Evolutionary conservation across 2,113 vertebrate species (phyloP), one percentile per base, ranked within the genome.

Genomic region (Hydrolagus affinis): DNA sequence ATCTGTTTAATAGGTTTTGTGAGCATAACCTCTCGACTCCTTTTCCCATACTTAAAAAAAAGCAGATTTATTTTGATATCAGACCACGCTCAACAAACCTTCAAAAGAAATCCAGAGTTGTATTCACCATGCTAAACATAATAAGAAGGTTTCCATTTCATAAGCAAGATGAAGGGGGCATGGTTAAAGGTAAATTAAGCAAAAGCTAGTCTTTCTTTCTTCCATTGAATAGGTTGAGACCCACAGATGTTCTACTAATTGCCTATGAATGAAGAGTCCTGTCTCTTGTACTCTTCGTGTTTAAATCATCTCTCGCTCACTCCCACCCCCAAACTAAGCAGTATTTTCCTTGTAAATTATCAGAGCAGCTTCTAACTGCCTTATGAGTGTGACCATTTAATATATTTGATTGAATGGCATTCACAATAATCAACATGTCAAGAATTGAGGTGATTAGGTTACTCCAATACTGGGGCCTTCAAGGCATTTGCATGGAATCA

Each of bases 191-290:
- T 44, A 44, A 44, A 44, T 72, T 19, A 32, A 30, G 28, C 25
- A 21, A 66, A 19, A 83, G 28, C 23, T 9, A 11, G 15, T 0
- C 73, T 66, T 32, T 66, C 62, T 32, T 0, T 21, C 30, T 11
- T 10, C 28, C 23, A 30, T 66, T 68, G n/a, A 25, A 30, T 62
- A 17, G 15, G 21, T 28, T 60, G 15, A 83, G 78, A 1, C 62
- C 25, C 60, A 68, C 66, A 62, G 32, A 28, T 83, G 78, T 83
- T 83, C 66, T 11, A 66, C 60, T 83, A 66, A 83, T 83, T 83
- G 78, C 78, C 62, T 56, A 75, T 56, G 62, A 83, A 66, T 83
- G 78, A 66, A 62, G 60, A 83, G 28, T 28, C 62, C 78, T 32
- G 78, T 83, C 60, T 83, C 44, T 44, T 44, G 6, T 44, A 44